A percentile compares a stretch with the other conserved stretches of the same genome.
These are phyloP conservation scores for Rallus limicola DNA, from an alignment of 2,113 vertebrate genomes.

Conservation along the genomic window DNA sequence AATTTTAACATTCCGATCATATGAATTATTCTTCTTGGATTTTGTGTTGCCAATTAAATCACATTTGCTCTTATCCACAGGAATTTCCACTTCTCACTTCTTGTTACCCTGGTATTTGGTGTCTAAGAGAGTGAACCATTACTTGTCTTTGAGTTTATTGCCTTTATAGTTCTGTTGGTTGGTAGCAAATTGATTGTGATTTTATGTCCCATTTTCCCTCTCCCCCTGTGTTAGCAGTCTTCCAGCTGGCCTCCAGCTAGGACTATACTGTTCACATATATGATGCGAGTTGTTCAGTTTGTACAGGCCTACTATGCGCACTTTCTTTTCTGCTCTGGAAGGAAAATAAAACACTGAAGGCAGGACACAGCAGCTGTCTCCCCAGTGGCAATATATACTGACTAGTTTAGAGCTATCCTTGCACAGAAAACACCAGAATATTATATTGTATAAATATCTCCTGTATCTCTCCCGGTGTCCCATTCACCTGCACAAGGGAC, in stretches of 20 bases:
- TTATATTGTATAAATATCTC: background rate
- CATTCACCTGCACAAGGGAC: background rate
- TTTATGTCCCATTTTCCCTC: background rate
- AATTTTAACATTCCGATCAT: background rate
- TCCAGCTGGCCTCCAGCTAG: background rate
- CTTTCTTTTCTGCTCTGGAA: background rate
- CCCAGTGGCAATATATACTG: background rate
- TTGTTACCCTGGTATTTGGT: background rate
- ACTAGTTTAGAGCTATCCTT: background rate
- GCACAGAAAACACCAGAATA: background rate
- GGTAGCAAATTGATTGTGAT: background rate
- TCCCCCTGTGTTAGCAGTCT: background rate
- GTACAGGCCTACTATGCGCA: rapidly evolving
- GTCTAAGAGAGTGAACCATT: background rate
- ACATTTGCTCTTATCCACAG: background rate
- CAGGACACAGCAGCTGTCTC: background rate
- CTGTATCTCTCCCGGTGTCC: background rate
- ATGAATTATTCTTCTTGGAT: background rate
- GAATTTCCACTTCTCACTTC: background rate
- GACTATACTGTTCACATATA: background rate
- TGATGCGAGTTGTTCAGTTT: background rate
- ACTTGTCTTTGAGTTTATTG: background rate
- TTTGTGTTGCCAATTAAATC: background rate
- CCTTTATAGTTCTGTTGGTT: background rate
- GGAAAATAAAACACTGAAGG: background rate